Conservation (phyloP, 2,113 vertebrate species). For the Charina bottae region DNA sequence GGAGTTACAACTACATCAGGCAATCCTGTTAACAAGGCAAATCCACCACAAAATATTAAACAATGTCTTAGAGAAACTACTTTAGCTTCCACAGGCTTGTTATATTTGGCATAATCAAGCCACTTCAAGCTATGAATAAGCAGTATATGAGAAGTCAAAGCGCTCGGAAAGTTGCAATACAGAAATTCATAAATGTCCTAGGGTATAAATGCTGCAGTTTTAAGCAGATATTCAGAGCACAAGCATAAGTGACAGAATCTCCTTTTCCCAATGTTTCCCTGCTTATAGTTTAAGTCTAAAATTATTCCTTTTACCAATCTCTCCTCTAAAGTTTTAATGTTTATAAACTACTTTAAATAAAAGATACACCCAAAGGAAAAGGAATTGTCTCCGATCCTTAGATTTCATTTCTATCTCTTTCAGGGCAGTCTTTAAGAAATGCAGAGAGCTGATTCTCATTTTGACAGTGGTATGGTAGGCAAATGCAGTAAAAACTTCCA, state of each 20-base stretch:
- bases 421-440: slow-evolving; percentile 54
- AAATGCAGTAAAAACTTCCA: slow-evolving; percentile 59
- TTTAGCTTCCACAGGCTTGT: slow-evolving; percentile 39
- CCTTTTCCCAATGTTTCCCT: slow-evolving; percentile 61
- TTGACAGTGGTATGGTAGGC: slow-evolving; percentile 58
- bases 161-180: slow-evolving; percentile 44
- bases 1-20: slow-evolving; percentile 48
- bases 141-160: slow-evolving; percentile 37
- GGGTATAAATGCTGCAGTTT: slow-evolving; percentile 59
- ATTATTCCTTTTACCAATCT: slow-evolving; percentile 71
- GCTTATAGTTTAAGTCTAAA: slow-evolving; percentile 69
- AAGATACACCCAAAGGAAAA: slow-evolving; percentile 65
- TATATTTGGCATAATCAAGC: slow-evolving; percentile 22
- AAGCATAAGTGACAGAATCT: slow-evolving; percentile 75
- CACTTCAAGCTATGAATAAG: slow-evolving; percentile 40
- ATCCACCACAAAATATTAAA: slow-evolving; percentile 51
- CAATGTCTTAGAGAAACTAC: slow-evolving; percentile 6
- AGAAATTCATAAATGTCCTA: slow-evolving; percentile 60
- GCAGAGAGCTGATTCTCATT: slow-evolving; percentile 56
- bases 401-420: slow-evolving; percentile 56
- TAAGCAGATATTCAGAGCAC: slow-evolving; percentile 62
- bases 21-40: slow-evolving; percentile 61
- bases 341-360: slow-evolving; percentile 72
- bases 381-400: slow-evolving; percentile 66
- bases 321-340: slow-evolving; percentile 67